These are phyloP conservation scores for Nasonia giraulti DNA, from an alignment of 1,140 invertebrate genomes.

Conservation along the genomic window DNA sequence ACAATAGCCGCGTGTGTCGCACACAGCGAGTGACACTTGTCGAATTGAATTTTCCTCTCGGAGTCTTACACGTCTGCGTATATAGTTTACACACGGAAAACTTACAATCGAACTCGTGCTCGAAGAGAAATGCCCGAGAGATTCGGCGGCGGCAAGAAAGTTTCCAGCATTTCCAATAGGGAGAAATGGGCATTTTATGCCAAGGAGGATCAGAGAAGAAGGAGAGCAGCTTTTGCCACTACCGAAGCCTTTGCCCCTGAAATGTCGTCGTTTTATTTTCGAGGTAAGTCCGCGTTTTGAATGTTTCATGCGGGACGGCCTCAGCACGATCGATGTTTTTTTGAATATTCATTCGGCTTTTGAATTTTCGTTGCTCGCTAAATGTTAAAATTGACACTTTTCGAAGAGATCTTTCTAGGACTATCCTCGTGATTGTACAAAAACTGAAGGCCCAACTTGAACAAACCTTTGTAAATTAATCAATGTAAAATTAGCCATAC, in stretches of 20 bases:
- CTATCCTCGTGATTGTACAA: no score
- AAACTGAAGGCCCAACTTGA: no score
- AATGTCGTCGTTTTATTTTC: background rate
- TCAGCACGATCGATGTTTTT: background rate
- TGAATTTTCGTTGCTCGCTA: background rate
- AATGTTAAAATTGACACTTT: no score
- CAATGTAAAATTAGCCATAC: no score
- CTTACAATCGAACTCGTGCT: background rate
- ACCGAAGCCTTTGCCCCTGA: no score
- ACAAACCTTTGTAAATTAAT: no score
- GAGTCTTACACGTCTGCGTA: no score
- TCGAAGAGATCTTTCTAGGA: no score
- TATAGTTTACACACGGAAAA: background rate
- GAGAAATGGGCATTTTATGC: slow-evolving; percentile 14
- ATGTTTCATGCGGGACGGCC: background rate
- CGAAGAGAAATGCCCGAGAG: background rate
- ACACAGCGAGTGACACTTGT: slow-evolving; percentile 16
- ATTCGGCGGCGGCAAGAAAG: slow-evolving; percentile 11
- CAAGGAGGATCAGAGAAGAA: background rate
- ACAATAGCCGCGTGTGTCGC: background rate
- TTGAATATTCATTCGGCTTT: background rate
- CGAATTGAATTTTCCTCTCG: slow-evolving; percentile 33
- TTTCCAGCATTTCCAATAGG: slow-evolving; percentile 17
- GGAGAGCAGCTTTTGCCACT: background rate
- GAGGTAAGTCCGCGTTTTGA: background rate